Evolutionary conservation across 1,140 invertebrate genomes (phyloP), one percentile per base, ranked within the genome.

Genomic region (Adoxophyes honmai): DNA sequence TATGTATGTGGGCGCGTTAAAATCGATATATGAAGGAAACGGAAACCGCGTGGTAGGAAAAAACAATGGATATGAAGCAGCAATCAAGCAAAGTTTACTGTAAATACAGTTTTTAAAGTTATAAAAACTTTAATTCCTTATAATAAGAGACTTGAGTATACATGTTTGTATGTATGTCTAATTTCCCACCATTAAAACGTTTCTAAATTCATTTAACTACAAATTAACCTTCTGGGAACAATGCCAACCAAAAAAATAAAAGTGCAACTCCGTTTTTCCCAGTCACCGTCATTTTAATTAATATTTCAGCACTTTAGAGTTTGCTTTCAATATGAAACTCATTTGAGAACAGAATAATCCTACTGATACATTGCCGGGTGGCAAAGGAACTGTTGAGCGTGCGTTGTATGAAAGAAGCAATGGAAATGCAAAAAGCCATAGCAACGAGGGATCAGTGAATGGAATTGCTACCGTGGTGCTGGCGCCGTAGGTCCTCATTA

Each of bases 241-340:
- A 28, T 28, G 21, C 2, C 21, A 28, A 28, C 6, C 21, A 21
- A 48, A n/a, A n/a, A 48, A 48, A 48, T 48, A 33, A 48, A 48
- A 48, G 9, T 48, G 16, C 18, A 15, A 33, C 21, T 28, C 42
- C 42, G 21, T 48, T 48, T n/a, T 48, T 48, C 42, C n/a, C 21
- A 21, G 42, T 48, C 42, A 48, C 42, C 14, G 15, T 11, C 39
- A 14, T 16, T 9, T 8, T 48, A 48, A 48, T 48, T 9, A 48
- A 48, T 48, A 21, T 33, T 48, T 28, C 18, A 48, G n/a, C 16
- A 28, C 6, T 28, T 28, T 3, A 28, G 2, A 28, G 2, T 6
- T 28, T 3, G 2, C 15, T 0, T 48, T 48, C 4, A 42, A 8
- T 6, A 1, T n/a, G 8, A 44, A 38, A 11, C 36, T 2, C 2